phyloP scores from a whole-genome alignment of 1,140 invertebrate species.

The Eupristina koningsbergeri region DNA sequence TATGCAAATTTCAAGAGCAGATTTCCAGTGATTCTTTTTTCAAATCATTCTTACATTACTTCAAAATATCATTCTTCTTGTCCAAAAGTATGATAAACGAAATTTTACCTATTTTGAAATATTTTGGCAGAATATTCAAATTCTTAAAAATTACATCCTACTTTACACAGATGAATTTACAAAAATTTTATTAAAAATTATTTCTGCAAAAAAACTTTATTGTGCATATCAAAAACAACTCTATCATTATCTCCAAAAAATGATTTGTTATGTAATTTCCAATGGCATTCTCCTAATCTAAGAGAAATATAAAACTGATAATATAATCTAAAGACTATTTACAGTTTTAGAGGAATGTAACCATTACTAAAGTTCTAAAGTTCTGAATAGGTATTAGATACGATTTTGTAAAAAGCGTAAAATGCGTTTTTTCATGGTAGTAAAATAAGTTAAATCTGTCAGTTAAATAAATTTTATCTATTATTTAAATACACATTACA shows the following conservation, averaged over 20 bases:
- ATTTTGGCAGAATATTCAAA: background rate
- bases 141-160: background rate
- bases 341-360: background rate
- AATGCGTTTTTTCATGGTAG: background rate
- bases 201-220: background rate
- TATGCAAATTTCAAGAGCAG: slow-evolving; percentile 18
- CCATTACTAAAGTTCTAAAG: background rate
- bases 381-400: background rate
- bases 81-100: background rate
- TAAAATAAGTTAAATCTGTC: background rate
- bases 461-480: background rate
- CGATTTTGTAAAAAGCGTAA: background rate
- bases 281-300: background rate
- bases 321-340: background rate
- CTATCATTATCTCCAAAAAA: background rate
- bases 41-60: background rate
- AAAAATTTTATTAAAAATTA: background rate
- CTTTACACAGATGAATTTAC: background rate
- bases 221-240: background rate
- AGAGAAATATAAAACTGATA: background rate
- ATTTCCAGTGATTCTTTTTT: background rate
- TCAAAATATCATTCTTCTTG: background rate
- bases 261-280: background rate
- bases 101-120: background rate
- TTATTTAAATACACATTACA: background rate